These are phyloP conservation scores for Falco naumanni DNA, from an alignment of 2,797 vertebrate genomes.

Conservation along the genomic window DNA sequence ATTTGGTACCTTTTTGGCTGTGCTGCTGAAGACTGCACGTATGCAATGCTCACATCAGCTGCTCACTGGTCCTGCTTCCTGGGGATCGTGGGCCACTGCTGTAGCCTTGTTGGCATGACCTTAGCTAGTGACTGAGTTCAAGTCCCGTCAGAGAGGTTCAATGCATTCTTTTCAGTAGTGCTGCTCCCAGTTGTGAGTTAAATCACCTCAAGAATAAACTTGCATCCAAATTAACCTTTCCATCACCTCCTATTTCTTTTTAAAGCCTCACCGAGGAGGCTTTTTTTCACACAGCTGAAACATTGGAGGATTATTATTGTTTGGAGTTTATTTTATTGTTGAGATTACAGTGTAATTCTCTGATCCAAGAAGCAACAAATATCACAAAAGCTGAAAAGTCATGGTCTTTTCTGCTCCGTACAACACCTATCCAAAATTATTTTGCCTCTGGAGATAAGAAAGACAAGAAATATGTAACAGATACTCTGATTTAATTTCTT, in stretches of 20 bases:
- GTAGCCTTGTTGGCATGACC: neutral
- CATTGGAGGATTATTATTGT: neutral
- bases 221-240: neutral
- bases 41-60: neutral
- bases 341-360: neutral
- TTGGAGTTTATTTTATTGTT: neutral
- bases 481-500: neutral
- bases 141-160: neutral
- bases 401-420: neutral
- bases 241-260: neutral
- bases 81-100: neutral
- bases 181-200: neutral
- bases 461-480: neutral
- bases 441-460: constrained; percentile 14
- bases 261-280: neutral
- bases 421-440: neutral
- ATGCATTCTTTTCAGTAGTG: neutral
- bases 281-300: neutral
- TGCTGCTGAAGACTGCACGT: neutral
- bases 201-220: neutral
- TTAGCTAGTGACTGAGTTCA: neutral
- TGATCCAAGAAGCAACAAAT: neutral
- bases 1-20: neutral
- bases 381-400: neutral
- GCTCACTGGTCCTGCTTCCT: neutral